Evolutionary conservation across 2,888 invertebrate species (phyloP).

Genomic region (Hemicrepidius hirtus): DNA sequence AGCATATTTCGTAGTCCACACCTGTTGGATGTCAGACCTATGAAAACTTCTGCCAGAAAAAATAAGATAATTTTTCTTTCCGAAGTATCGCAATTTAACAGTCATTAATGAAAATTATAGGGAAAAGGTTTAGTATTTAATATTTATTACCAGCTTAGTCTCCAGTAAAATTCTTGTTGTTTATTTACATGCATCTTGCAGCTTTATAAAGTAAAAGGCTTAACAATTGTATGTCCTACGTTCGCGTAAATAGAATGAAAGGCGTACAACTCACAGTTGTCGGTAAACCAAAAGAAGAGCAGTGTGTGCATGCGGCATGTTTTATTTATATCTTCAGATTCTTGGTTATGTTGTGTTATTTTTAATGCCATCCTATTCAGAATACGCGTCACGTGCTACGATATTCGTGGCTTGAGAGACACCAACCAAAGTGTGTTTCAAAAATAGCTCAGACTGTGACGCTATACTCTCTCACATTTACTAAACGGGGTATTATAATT

Average conservation of each 20-base stretch:
- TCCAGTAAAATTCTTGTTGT: no score
- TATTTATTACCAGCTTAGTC: no score
- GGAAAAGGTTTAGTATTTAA: no score
- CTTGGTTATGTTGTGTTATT: constrained; percentile 53
- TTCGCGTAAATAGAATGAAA: constrained; percentile 15
- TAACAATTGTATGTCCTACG: not conserved
- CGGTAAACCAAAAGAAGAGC: constrained; percentile 46
- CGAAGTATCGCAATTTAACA: no score
- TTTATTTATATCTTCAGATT: constrained; percentile 54
- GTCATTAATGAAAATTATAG: no score
- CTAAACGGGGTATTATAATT: constrained; percentile 43
- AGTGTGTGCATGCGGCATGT: constrained; percentile 48
- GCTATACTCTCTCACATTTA: constrained; percentile 23
- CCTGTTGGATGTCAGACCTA: no score
- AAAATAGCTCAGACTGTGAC: constrained; percentile 56
- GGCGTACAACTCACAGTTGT: constrained; percentile 30
- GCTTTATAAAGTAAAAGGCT: constrained; percentile 1
- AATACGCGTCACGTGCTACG: constrained; percentile 55
- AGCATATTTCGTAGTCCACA: no score
- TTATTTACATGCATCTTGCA: no score
- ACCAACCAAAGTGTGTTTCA: constrained; percentile 52
- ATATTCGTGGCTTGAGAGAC: constrained; percentile 54
- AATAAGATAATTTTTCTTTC: no score
- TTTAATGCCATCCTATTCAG: constrained; percentile 54
- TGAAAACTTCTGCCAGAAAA: no score